Percentiles rank a stretch among this genome's conserved stretches.
Conservation (phyloP, 2,888 invertebrate species). For the Crocallis elinguaria region DNA sequence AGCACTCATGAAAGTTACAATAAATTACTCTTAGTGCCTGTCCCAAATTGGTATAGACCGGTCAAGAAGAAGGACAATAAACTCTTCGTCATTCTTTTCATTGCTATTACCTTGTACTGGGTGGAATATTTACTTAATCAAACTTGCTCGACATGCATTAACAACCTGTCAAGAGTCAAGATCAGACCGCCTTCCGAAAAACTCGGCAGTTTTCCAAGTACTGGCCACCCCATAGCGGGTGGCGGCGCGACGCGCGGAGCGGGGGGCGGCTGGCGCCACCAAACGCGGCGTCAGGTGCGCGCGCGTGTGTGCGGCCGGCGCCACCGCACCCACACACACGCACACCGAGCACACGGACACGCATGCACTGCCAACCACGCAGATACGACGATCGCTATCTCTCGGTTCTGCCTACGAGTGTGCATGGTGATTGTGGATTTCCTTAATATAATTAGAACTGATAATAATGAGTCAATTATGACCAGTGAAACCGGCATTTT, state of each 20-base stretch:
- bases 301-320: constrained; percentile 81
- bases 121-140: no score
- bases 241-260: constrained; percentile 38
- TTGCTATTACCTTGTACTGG: no score
- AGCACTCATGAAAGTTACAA: no score
- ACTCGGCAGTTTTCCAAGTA: constrained; percentile 29
- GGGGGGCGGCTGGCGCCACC: constrained; percentile 72
- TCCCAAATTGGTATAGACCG: no score
- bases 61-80: no score
- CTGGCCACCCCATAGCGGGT: constrained; percentile 51
- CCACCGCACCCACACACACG: constrained; percentile 48
- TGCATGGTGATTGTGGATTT: constrained; percentile 9
- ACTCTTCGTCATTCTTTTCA: no score
- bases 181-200: constrained; percentile 30
- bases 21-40: no score
- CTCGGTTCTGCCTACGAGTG: constrained; percentile 24
- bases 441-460: constrained; percentile 7
- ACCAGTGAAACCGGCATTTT: no score
- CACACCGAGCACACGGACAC: constrained; percentile 37
- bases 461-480: constrained; percentile 2
- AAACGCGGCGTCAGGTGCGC: constrained; percentile 79
- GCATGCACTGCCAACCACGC: constrained; percentile 38
- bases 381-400: constrained; percentile 38
- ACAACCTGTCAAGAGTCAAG: not conserved
- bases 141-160: no score